A percentile compares a stretch with the other conserved stretches of the same genome.
These are phyloP conservation scores for Anguilla megastoma DNA, from an alignment of 2,797 vertebrate species.

Conservation along the genomic window DNA sequence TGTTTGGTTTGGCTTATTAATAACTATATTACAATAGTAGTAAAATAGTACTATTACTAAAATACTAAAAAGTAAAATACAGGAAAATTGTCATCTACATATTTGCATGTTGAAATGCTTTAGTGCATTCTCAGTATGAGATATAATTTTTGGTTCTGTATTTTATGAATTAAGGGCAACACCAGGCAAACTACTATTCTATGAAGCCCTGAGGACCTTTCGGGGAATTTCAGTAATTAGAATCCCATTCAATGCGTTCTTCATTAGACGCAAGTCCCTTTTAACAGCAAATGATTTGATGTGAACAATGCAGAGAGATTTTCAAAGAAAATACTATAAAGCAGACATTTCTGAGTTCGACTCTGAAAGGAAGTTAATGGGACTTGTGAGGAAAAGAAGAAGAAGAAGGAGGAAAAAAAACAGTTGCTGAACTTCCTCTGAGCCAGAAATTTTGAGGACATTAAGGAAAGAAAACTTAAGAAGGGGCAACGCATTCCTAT, in stretches of 20 bases:
- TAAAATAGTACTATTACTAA: background rate
- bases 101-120: background rate
- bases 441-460: background rate
- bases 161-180: background rate
- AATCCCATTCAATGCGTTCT: slow-evolving; percentile 5
- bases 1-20: background rate
- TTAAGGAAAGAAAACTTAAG: background rate
- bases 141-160: background rate
- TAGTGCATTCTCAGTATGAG: background rate
- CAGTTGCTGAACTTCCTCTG: background rate
- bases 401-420: background rate
- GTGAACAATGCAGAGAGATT: slow-evolving; percentile 8
- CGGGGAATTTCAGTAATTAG: slow-evolving; percentile 20
- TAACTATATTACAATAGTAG: background rate
- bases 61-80: background rate
- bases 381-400: background rate
- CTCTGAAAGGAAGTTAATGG: slow-evolving; percentile 13
- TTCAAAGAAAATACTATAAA: slow-evolving; percentile 10
- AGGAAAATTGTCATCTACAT: background rate
- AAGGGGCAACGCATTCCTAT: slow-evolving; percentile 41
- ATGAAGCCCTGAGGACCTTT: background rate
- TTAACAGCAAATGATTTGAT: slow-evolving; percentile 10
- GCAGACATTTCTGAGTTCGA: background rate
- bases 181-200: background rate
- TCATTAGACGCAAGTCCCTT: background rate